Evolutionary conservation across 2,888 invertebrate genomes (phyloP).

Genomic region (Hermaeophaga mercurialis): DNA sequence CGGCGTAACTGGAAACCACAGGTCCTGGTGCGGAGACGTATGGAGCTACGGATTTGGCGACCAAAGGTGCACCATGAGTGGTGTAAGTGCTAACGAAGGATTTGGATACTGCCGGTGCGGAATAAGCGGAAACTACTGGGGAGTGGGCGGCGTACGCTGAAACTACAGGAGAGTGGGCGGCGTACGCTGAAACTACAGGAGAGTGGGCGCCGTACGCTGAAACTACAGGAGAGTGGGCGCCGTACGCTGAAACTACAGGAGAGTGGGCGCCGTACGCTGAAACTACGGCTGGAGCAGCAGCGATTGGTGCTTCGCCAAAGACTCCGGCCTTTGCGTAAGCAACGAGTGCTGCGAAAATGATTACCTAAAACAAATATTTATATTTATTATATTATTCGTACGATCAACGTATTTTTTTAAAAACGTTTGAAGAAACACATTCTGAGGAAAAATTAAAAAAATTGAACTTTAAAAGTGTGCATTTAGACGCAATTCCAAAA

Average conservation of each 20-base stretch:
- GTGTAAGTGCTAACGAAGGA: slow-evolving; percentile 26
- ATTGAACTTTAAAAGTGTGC: too few species aligned
- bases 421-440: too few species aligned
- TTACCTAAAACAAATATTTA: neutral
- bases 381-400: too few species aligned
- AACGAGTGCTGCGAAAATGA: neutral
- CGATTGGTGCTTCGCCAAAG: neutral
- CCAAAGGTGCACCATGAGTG: slow-evolving; percentile 56
- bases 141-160: slow-evolving; percentile 18
- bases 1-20: slow-evolving; percentile 9
- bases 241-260: slow-evolving; percentile 32
- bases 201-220: slow-evolving; percentile 35
- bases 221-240: slow-evolving; percentile 14
- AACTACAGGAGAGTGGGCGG: slow-evolving; percentile 14
- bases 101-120: slow-evolving; percentile 32
- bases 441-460: too few species aligned
- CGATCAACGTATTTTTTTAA: too few species aligned
- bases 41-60: slow-evolving; percentile 34
- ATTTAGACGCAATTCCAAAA: too few species aligned
- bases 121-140: slow-evolving; percentile 2
- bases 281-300: too few species aligned
- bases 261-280: slow-evolving; percentile 35
- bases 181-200: slow-evolving; percentile 32
- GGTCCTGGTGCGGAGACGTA: neutral
- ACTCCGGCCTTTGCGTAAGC: slow-evolving; percentile 6